These are phyloP conservation scores for Tenthredo livida DNA, from an alignment of 2,888 invertebrate species.

Conservation along the genomic window DNA sequence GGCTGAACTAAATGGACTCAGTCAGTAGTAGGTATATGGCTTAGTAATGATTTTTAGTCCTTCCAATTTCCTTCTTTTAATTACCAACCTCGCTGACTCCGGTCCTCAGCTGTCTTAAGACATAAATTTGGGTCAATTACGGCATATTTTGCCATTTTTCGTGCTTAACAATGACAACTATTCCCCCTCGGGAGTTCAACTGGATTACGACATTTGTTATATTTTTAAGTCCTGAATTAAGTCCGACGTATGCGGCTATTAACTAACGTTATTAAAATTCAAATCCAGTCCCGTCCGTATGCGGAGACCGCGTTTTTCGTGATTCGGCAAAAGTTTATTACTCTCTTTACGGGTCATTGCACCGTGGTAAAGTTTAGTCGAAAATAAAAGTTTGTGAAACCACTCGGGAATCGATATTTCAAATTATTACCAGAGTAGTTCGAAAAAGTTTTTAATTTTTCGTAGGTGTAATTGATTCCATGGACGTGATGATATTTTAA, in stretches of 20 bases:
- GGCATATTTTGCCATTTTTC: slow-evolving; percentile 43
- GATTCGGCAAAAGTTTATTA: slow-evolving; percentile 44
- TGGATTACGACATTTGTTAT: slow-evolving; percentile 28
- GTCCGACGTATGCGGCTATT: neutral
- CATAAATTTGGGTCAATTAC: slow-evolving; percentile 49
- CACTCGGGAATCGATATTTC: slow-evolving; percentile 1
- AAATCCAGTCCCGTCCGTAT: slow-evolving; percentile 14
- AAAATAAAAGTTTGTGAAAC: slow-evolving; percentile 6
- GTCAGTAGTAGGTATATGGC: slow-evolving; percentile 23
- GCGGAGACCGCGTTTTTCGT: neutral
- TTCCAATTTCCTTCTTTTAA: slow-evolving; percentile 51
- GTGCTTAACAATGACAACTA: slow-evolving; percentile 34
- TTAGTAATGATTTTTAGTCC: slow-evolving; percentile 50
- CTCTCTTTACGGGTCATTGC: slow-evolving; percentile 11
- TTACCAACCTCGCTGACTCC: slow-evolving; percentile 32
- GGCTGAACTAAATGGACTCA: slow-evolving; percentile 43
- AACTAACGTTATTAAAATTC: slow-evolving; percentile 21
- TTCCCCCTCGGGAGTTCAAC: neutral
- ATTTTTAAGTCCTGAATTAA: slow-evolving; percentile 19
- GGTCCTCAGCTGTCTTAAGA: slow-evolving; percentile 45
- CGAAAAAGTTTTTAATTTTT: neutral
- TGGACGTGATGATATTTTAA: neutral
- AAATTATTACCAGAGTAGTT: neutral
- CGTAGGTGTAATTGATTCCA: neutral
- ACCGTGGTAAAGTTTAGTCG: neutral